Evolutionary conservation across 1,140 invertebrate genomes (phyloP).

Genomic region (Sogatella furcifera): DNA sequence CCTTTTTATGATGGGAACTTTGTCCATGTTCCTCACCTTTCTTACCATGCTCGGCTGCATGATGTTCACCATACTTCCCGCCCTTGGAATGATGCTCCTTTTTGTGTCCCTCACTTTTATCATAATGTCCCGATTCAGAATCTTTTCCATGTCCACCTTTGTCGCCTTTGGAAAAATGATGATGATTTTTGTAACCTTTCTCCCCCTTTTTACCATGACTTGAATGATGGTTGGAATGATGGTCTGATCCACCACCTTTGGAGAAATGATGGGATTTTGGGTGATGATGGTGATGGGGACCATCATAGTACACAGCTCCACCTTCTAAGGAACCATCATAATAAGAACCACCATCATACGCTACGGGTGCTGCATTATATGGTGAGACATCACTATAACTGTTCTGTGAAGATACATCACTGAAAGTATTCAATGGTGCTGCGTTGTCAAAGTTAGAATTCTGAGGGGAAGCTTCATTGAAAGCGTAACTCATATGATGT

Average conservation of each 20-base stretch:
- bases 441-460: too few relatives aligned
- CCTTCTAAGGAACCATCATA: slow-evolving; percentile 35
- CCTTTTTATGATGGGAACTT: slow-evolving; percentile 51
- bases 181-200: slow-evolving; percentile 43
- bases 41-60: slow-evolving; percentile 44
- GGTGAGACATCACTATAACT: too few relatives aligned
- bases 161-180: slow-evolving; percentile 47
- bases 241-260: slow-evolving; percentile 43
- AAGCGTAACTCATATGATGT: too few relatives aligned
- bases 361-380: slow-evolving; percentile 9
- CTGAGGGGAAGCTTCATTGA: too few relatives aligned
- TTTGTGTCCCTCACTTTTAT: slow-evolving; percentile 19
- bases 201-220: slow-evolving; percentile 46
- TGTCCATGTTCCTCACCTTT: slow-evolving; percentile 50
- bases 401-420: too few relatives aligned
- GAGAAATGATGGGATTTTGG: slow-evolving; percentile 23
- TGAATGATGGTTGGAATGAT: slow-evolving; percentile 43
- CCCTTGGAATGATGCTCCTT: slow-evolving; percentile 19
- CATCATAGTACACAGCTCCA: slow-evolving; percentile 19
- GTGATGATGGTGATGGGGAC: slow-evolving; percentile 23
- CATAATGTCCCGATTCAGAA: slow-evolving; percentile 19
- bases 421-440: too few relatives aligned
- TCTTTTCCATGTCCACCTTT: slow-evolving; percentile 23
- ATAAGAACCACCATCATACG: too few relatives aligned
- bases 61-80: slow-evolving; percentile 42